phyloP scores from a whole-genome alignment of 2,888 invertebrate species.

The Melolontha melolontha region DNA sequence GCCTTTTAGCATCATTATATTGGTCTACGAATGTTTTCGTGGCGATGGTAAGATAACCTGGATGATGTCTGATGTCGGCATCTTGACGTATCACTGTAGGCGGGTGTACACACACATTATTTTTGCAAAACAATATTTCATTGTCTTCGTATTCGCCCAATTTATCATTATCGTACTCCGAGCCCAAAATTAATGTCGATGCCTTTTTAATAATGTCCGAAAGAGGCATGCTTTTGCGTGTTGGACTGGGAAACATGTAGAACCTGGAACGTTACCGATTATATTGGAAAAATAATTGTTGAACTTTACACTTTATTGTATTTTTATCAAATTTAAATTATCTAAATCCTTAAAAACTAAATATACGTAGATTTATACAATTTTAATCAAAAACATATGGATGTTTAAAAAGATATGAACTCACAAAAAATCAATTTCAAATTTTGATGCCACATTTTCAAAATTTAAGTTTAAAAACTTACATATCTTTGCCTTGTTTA shows the following conservation, averaged over 20 bases:
- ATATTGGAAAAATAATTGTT: neutral
- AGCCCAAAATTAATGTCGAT: conserved; percentile 82
- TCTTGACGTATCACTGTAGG: conserved; percentile 86
- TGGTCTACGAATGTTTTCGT: conserved; percentile 84
- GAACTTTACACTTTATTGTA: neutral
- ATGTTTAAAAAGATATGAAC: neutral
- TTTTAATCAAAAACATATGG: too few species aligned
- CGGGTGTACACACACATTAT: conserved; percentile 97
- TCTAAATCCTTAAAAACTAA: neutral
- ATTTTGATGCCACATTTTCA: neutral
- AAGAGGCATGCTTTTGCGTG: conserved; percentile 75
- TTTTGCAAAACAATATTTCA: conserved; percentile 91
- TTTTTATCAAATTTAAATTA: neutral
- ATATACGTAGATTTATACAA: neutral
- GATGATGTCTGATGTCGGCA: conserved; percentile 88
- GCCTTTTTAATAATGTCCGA: conserved; percentile 82
- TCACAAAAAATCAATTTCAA: too few species aligned
- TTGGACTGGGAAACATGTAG: neutral
- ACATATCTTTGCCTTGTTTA: neutral
- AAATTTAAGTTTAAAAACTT: neutral
- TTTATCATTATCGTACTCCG: conserved; percentile 71
- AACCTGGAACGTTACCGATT: neutral
- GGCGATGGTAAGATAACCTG: conserved; percentile 91
- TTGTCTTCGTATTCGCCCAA: conserved; percentile 81
- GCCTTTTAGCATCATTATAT: conserved; percentile 79